A percentile compares a stretch with the other conserved stretches of the same genome.
Conservation (phyloP, 2,888 invertebrate genomes). For the Pyrrhosoma nymphula region DNA sequence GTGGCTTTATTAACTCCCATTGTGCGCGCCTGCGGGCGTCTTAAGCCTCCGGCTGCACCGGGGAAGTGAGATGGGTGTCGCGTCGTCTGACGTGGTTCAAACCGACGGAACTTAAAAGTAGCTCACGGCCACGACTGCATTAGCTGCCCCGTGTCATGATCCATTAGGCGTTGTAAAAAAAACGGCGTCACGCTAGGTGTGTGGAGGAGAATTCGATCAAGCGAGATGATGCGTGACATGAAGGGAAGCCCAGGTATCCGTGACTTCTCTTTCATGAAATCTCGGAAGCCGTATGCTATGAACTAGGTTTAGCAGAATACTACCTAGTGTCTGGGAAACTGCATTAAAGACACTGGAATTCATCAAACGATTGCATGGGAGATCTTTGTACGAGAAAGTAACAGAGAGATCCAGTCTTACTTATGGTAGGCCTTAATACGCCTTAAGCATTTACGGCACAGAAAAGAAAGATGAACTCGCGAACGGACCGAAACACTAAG, state of each 20-base stretch:
- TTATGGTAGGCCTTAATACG: no score
- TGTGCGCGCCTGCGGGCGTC: constrained; percentile 1
- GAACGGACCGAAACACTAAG: no score
- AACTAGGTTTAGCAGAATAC: no score
- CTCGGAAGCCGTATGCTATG: background rate
- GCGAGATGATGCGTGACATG: background rate
- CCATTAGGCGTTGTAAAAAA: background rate
- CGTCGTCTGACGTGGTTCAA: background rate
- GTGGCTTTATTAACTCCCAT: background rate
- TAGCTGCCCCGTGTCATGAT: background rate
- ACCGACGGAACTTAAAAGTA: background rate
- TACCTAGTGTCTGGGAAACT: background rate
- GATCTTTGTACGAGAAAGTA: no score
- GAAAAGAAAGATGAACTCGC: no score
- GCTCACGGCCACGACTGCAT: background rate
- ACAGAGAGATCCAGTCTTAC: no score
- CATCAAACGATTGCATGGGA: no score
- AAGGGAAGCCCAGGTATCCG: background rate
- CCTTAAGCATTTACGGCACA: no score
- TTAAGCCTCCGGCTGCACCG: background rate
- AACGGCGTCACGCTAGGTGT: background rate
- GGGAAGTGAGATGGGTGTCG: background rate
- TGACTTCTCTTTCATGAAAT: background rate
- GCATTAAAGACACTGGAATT: no score
- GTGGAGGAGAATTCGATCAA: background rate